Conservation (phyloP, 2,888 invertebrate species). For the Tortricodes alternella region DNA sequence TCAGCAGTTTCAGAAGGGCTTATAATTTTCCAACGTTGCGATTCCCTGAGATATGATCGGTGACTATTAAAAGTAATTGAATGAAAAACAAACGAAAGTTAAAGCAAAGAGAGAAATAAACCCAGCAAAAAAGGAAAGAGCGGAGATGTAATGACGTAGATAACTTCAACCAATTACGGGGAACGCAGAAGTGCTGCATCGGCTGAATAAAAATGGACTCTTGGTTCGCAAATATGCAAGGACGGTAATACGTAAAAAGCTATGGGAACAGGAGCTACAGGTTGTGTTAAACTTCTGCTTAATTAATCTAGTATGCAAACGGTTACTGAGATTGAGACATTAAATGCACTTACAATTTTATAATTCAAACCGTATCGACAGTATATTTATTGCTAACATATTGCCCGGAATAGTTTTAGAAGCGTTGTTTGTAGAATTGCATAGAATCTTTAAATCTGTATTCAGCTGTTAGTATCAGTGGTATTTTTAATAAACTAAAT, state of each 20-base stretch:
- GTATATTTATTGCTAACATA: too few species aligned
- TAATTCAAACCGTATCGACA: too few species aligned
- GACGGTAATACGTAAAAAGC: slow-evolving; percentile 57
- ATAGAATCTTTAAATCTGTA: too few species aligned
- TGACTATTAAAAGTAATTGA: slow-evolving; percentile 74
- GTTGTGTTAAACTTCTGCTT: slow-evolving; percentile 43
- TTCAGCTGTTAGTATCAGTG: too few species aligned
- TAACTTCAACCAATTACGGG: slow-evolving; percentile 80
- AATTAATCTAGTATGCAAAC: slow-evolving; percentile 7
- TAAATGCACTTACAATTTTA: neutral
- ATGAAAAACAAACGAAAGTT: slow-evolving; percentile 77
- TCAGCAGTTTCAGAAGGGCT: slow-evolving; percentile 29
- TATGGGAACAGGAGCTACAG: slow-evolving; percentile 42
- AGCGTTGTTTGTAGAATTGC: too few species aligned
- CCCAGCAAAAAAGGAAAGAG: slow-evolving; percentile 66
- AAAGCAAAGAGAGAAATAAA: slow-evolving; percentile 71
- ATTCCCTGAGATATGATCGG: slow-evolving; percentile 53
- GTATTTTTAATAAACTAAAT: too few species aligned
- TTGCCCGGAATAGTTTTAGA: too few species aligned
- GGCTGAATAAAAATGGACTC: slow-evolving; percentile 74
- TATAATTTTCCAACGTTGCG: slow-evolving; percentile 43
- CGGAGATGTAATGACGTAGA: slow-evolving; percentile 81
- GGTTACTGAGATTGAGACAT: slow-evolving; percentile 7
- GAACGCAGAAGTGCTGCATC: slow-evolving; percentile 73
- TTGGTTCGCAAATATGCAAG: slow-evolving; percentile 68